Conservation (phyloP, 2,888 invertebrate genomes). For the Fragum fragum region DNA sequence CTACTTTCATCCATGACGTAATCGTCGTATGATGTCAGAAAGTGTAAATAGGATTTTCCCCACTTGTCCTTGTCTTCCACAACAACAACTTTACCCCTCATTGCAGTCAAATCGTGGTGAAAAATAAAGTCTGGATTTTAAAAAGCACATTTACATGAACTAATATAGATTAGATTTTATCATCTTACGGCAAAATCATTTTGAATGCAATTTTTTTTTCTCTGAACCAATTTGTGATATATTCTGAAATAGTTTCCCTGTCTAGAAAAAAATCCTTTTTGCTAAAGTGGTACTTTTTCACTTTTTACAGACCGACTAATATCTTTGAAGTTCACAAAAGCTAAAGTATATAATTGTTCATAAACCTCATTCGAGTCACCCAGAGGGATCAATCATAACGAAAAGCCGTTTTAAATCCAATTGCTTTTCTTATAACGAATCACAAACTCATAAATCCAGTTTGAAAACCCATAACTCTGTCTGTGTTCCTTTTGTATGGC, state of each 20-base stretch:
- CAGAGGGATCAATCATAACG: not conserved
- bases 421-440: not conserved
- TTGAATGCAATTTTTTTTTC: too few relatives aligned
- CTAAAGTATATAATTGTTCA: not conserved
- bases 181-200: too few relatives aligned
- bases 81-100: constrained; percentile 19
- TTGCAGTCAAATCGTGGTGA: too few relatives aligned
- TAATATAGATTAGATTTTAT: too few relatives aligned
- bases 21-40: constrained; percentile 22
- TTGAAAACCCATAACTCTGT: not conserved
- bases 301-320: not conserved
- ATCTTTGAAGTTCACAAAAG: not conserved
- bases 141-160: too few relatives aligned
- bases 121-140: too few relatives aligned
- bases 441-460: constrained; percentile 3
- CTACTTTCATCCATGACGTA: constrained; percentile 17
- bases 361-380: not conserved
- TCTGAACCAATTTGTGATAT: too few relatives aligned
- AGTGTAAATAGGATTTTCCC: constrained; percentile 16
- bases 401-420: not conserved
- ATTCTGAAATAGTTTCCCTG: too few relatives aligned
- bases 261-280: too few relatives aligned
- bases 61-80: constrained; percentile 10
- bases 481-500: not conserved
- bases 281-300: too few relatives aligned